Percentiles rank a stretch among this genome's conserved stretches.
Conservation (phyloP, 2,888 invertebrate species). For the Sipha maydis region DNA sequence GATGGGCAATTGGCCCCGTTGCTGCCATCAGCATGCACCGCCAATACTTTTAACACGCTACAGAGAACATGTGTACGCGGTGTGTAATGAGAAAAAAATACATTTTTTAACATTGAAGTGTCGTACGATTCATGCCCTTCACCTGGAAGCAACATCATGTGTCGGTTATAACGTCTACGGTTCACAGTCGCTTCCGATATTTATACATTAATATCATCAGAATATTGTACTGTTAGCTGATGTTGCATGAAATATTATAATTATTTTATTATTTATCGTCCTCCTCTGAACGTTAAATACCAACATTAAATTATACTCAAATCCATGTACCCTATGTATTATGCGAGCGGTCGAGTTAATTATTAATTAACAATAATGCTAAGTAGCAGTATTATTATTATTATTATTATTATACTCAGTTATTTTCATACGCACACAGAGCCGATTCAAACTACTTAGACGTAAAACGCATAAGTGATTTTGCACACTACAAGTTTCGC, state of each 20-base stretch:
- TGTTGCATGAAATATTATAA: neutral
- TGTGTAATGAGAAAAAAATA: neutral
- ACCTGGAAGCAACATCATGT: neutral
- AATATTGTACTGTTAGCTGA: neutral
- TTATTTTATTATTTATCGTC: neutral
- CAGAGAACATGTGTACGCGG: neutral
- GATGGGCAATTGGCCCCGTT: too few relatives aligned
- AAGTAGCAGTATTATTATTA: too few relatives aligned
- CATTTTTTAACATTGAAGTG: neutral
- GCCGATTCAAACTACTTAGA: too few relatives aligned
- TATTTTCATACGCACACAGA: too few relatives aligned
- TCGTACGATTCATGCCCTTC: neutral
- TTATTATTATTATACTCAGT: too few relatives aligned
- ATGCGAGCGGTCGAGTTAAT: neutral
- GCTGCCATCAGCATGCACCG: too few relatives aligned
- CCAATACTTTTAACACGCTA: neutral
- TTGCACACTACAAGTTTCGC: too few relatives aligned
- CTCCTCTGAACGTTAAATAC: neutral
- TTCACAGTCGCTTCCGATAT: neutral
- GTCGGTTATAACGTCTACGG: neutral
- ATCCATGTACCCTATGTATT: neutral
- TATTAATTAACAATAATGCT: neutral
- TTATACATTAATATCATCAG: conserved; percentile 4
- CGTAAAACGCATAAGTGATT: too few relatives aligned
- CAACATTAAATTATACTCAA: neutral